Evolutionary conservation across 2,888 invertebrate genomes (phyloP), one percentile per base, ranked within the genome.

Genomic region (Rhaphigaster nebulosa): DNA sequence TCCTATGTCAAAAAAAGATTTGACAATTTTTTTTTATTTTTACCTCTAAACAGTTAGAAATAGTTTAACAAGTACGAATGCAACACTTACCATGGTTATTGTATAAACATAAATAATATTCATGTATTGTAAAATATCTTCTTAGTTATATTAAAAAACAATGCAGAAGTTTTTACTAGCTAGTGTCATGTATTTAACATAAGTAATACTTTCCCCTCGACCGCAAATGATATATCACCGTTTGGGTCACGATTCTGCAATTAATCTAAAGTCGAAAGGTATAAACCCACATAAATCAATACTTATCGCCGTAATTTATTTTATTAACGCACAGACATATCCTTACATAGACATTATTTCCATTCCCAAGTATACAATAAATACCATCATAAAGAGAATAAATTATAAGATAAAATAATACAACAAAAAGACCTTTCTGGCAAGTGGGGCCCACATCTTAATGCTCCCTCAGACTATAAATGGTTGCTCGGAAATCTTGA

Each of bases 401-500:
- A 84, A 84, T 84, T 84, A 84, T 84, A 45, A 50, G 45, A 84
- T 50, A 50, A n/a, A 84, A 84, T 84, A 45, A 84, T 84, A 84
- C 45, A 84, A 84, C 45, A 84, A 84, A 50, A 84, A 84, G 84
- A 50, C n/a, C 84, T 84, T 84, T 15, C 84, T n/a, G 45, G n/a
- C 41, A 84, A 45, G 26, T 84, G 26, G 70, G 84, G 18, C 45
- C 45, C 89, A 89, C 89, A 89, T 89, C 89, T 89, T 89, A 89
- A 89, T 89, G 89, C 65, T 45, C 45, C 38, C 10, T 29, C 50
- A 26, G 89, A 23, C 89, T 70, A 89, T 89, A 89, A 89, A 89
- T 65, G 52, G 89, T n/a, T 50, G 29, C 76, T 89, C 65, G 23
- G 76, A 89, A 76, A 89, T 89, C 89, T 89, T 89, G 89, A 89